These are phyloP conservation scores for Allenopithecus nigroviridis DNA, from an alignment of 2,797 vertebrate species.

Conservation along the genomic window DNA sequence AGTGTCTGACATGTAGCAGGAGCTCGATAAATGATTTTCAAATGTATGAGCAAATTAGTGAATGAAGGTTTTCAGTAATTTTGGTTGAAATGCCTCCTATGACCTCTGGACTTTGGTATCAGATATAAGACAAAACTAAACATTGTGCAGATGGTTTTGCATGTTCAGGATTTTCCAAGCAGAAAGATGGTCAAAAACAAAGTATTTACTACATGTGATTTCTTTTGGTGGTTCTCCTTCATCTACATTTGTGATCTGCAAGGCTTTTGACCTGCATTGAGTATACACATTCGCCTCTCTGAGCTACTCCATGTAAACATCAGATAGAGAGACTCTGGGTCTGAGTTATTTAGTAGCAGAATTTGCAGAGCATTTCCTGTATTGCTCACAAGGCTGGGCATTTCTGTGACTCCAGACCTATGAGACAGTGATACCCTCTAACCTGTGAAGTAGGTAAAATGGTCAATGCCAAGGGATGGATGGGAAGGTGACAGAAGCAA, in stretches of 20 bases:
- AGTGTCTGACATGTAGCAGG: neutral
- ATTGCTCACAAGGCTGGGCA: neutral
- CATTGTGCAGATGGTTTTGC: neutral
- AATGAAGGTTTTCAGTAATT: neutral
- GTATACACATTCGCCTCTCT: neutral
- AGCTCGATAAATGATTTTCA: neutral
- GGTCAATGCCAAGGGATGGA: neutral
- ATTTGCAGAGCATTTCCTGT: neutral
- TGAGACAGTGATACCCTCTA: neutral
- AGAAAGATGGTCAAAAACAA: constrained; percentile 34
- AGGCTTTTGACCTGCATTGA: neutral
- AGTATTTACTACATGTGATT: neutral
- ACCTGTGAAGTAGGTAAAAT: neutral
- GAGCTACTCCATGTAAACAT: neutral
- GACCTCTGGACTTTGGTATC: neutral
- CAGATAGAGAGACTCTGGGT: neutral
- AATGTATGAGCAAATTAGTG: neutral
- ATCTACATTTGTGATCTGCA: neutral
- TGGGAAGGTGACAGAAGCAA: constrained; percentile 37
- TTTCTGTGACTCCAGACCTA: neutral
- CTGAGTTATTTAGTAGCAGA: constrained; percentile 16
- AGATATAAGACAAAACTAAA: constrained; percentile 15
- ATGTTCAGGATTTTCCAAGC: neutral
- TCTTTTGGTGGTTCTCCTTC: neutral
- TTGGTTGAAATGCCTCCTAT: neutral